Base-by-base conservation (phyloP, 2,113 vertebrate genomes). In the Archilochus colubris region DNA sequence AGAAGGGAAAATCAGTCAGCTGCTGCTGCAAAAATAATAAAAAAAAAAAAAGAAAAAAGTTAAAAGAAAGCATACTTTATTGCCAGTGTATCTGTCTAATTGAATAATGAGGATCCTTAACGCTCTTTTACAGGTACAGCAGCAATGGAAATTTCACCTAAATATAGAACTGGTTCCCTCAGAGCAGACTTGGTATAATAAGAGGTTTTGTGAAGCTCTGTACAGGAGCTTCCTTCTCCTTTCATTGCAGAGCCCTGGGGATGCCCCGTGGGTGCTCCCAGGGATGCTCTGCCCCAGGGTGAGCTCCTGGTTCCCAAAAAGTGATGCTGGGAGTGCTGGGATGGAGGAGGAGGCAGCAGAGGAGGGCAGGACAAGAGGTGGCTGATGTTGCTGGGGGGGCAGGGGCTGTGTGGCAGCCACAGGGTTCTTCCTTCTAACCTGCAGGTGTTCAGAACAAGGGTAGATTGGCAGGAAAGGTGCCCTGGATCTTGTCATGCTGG, bases 81-180 rank as follows among this genome's bases (percentile, higher is more conserved):
- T 87, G 82, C 93, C 40, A 44, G 43, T 55, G 73, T 78, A 78
- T 75, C 66, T 85, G 88, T 82, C 68, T 96, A 95, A 97, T 95
- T 96, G 97, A 96, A 96, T 96, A 86, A 91, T 62, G 87, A 88
- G 76, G 66, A 78, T 89, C 51, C 64, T 73, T 61, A 31, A 31
- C 0, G 17, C 73, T 92, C 64, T 88, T 92, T 91, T 92, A 79
- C 90, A 94, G 93, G 91, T 91, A 80, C 38, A 59, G 91, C 40
- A 38, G 91, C 72, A 79, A 67, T 55, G 75, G 78, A 73, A 93
- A 79, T 68, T 81, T 58, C 61, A 30, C 6, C 62, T 76, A 81
- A 94, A 89, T 33, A 13, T 64, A 86, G 88, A 83, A 54, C 33
- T 51, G 44, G 24, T 77, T 86, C 62, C 76, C 79, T 82, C 2